Base-by-base conservation (phyloP, 92 coral and sea anemone species). In the Muricea muricata region DNA sequence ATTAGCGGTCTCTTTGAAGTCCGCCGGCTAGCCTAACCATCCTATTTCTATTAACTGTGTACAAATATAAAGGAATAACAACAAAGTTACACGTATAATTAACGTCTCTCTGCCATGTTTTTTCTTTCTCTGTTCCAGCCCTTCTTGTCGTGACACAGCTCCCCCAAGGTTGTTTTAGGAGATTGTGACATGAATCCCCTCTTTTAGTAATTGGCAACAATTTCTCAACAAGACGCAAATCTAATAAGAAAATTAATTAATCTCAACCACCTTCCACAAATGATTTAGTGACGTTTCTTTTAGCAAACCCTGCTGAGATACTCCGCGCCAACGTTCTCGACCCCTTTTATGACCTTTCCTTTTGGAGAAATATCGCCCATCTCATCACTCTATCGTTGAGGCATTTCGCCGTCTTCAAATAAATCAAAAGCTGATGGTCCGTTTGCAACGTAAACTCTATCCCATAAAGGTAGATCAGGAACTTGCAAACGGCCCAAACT, bases 341-440 rank as follows among this genome's bases (percentile, higher is more conserved):
- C 23, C 14, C 94, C 92, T 25, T 87, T 65, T 15, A 92, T 83
- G 7, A 89, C 85, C 61, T n/a, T n/a, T n/a, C n/a, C n/a, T n/a
- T 83, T 63, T 89, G 94, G 2, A 92, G 78, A 18, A 65, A 68
- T 84, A 88, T 68, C 1, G 92, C 90, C 90, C 90, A 91, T 45
- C 92, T 56, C 94, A 88, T 88, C 9, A 91, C 32, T 0, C 94
- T 61, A 24, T 78, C 65, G 28, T 91, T 88, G 0, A 75, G 18
- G 28, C 86, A 48, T 60, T 73, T 81, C 1, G 90, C 87, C 40
- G 78, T 52, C 42, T 88, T 81, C 65, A 88, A 42, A 55, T 89
- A 89, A 18, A 40, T 74, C 1, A 89, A 32, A 0, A 91, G 89
- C 12, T 89, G 86, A 46, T 89, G 92, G 50, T 92, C 92, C 9